phyloP scores from a whole-genome alignment of 92 coral and sea anemone genomes.

The Parazoanthus swiftii region DNA sequence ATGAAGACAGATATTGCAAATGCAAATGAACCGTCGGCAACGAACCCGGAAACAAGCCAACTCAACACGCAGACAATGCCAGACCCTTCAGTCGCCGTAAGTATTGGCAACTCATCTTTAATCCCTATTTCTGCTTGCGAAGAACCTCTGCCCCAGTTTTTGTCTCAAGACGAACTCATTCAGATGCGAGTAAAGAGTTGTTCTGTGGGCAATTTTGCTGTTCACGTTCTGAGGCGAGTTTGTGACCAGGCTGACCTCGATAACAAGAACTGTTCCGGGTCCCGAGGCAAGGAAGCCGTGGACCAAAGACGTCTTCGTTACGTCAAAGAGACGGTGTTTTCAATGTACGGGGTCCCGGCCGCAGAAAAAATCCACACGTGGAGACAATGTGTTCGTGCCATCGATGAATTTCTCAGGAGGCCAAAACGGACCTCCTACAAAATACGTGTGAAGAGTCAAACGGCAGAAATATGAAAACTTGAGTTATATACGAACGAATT shows the following conservation, averaged over 20 bases:
- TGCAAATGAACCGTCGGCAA: background rate
- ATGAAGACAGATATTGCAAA: conserved; percentile 2
- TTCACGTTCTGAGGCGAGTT: conserved; percentile 75
- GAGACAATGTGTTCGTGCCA: conserved; percentile 88
- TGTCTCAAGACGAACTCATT: conserved; percentile 69
- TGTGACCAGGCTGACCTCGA: conserved; percentile 67
- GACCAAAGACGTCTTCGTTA: conserved; percentile 80
- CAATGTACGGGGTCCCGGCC: conserved; percentile 64
- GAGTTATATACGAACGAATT: background rate
- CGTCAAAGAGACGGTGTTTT: conserved; percentile 83
- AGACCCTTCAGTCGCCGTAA: conserved; percentile 36
- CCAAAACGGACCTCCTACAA: conserved; percentile 64
- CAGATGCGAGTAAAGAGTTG: conserved; percentile 88
- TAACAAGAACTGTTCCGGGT: conserved; percentile 81
- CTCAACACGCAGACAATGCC: background rate
- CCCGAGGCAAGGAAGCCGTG: conserved; percentile 85
- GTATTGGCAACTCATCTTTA: conserved; percentile 43
- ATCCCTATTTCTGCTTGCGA: conserved; percentile 57
- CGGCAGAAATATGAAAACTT: conserved; percentile 25
- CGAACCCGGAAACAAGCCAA: conserved; percentile 22
- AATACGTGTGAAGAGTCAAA: conserved; percentile 25
- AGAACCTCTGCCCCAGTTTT: conserved; percentile 47
- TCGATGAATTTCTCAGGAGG: conserved; percentile 83
- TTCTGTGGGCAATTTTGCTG: conserved; percentile 91
- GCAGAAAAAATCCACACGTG: conserved; percentile 79